phyloP scores from a whole-genome alignment of 2,797 vertebrate species.

The Catharus ustulatus region DNA sequence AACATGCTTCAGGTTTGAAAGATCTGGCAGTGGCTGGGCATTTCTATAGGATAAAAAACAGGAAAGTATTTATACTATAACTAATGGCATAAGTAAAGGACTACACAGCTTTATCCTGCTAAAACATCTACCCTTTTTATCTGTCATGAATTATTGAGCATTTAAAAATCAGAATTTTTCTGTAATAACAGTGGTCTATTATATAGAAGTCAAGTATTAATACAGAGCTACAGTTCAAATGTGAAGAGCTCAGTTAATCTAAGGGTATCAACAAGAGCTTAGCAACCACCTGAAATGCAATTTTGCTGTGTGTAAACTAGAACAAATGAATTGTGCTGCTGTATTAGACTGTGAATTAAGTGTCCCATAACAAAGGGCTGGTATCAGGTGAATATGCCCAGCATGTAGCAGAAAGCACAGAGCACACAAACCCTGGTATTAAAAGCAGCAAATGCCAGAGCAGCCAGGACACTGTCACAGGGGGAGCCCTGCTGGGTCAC shows the following conservation, averaged over 20 bases:
- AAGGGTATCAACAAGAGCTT: neutral
- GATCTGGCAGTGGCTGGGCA: neutral
- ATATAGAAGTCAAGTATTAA: neutral
- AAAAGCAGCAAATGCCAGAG: neutral
- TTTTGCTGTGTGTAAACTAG: neutral
- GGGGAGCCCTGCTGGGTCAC: neutral
- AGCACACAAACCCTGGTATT: neutral
- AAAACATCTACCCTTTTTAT: neutral
- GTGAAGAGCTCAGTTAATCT: neutral
- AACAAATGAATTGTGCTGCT: neutral
- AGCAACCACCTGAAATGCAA: neutral
- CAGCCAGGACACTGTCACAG: neutral
- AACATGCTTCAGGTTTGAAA: neutral
- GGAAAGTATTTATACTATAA: neutral
- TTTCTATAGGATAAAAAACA: neutral
- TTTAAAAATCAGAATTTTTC: neutral
- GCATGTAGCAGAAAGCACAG: neutral
- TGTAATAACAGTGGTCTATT: neutral
- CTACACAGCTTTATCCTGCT: neutral
- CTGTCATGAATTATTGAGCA: neutral
- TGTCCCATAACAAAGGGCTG: neutral
- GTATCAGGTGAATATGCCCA: neutral
- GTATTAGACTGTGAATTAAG: neutral
- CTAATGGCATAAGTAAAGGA: neutral
- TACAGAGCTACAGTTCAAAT: neutral